Evolutionary conservation across 2,888 invertebrate genomes (phyloP), one percentile per base, ranked within the genome.

Genomic region (Chloromyia formosa): DNA sequence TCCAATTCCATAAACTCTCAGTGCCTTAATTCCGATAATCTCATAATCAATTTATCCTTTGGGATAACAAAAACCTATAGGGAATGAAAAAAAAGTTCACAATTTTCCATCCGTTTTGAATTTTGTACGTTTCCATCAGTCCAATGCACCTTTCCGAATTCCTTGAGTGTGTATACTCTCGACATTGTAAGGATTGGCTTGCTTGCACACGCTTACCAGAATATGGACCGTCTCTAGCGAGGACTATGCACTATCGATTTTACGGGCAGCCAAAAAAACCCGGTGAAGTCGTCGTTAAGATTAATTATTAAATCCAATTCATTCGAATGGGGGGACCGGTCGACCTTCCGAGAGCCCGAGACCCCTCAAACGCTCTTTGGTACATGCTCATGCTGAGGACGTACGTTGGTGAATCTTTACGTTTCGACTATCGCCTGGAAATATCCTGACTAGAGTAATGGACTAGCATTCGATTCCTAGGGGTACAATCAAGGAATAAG

Each of bases 221-320:
- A n/a, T n/a, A n/a, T n/a, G n/a, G n/a, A n/a, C 27, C 27, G 7
- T 35, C 7, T 7, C 27, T 35, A 35, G 27, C 27, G 7, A 35
- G 27, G 27, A 49, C 49, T 12, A 49, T 49, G 49, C 27, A 60
- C 60, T 60, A 60, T 60, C 60, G 60, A 27, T 60, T 60, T 27
- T 23, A 60, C 60, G 10, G 18, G 58, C 7, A 60, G 10, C 22
- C n/a, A n/a, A n/a, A 23, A n/a, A 22, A 12, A 60, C 60, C 27
- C 22, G n/a, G n/a, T 23, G 23, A 7, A 60, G n/a, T 60, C 23
- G 12, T 60, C 60, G 23, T 60, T 23, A 14, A 60, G 23, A 60
- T 60, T 60, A 60, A 60, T 60, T 23, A 60, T 60, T 60, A 60
- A 60, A 60, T 60, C 60, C 60, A 60, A 60, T 60, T 27, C 60